Evolutionary conservation across 1,140 invertebrate species (phyloP), one percentile per base, ranked within the genome.

Genomic region (Acyrthosiphon pisum): DNA sequence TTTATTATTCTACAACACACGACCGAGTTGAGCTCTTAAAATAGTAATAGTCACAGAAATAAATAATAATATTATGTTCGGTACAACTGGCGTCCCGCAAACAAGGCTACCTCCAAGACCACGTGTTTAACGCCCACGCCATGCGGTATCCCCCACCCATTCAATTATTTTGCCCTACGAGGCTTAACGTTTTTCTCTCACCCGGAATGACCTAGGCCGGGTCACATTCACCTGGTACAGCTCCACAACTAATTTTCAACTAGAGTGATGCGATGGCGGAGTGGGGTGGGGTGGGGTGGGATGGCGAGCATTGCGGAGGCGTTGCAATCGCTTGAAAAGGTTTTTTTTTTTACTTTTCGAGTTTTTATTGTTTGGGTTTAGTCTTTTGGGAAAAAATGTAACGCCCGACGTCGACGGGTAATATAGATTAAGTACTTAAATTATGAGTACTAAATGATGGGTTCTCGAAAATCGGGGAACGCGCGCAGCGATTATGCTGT

Each of bases 111-210:
- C 44, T 44, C n/a, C 91, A 50, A 50, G n/a, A 92, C 90, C 90
- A 92, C 90, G 90, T 92, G 90, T n/a, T 23, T 92, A n/a, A 6
- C 68, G 68, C 68, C 60, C 68, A 92, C 90, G n/a, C 60, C 30
- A 35, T 35, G n/a, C 30, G 60, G 60, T 76, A 14, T 76, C 30
- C 60, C 23, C 6, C 56, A 0, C 8, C 14, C 14, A 0, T 6
- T 6, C n/a, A 14, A 8, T 60, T 14, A 9, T n/a, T n/a, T n/a
- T n/a, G n/a, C 30, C 7, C n/a, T 20, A 81, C 81, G 35, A 83
- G 35, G 7, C 35, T 83, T 41, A 9, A 35, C 81, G 35, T 35
- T 83, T 41, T 41, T 26, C 37, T 41, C 35, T 41, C 41, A 23
- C 6, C 18, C 46, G 48, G 18, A 53, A 53, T 88, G 46, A 88